Conservation (phyloP, 2,888 invertebrate species). For the Cephus pygmeus region DNA sequence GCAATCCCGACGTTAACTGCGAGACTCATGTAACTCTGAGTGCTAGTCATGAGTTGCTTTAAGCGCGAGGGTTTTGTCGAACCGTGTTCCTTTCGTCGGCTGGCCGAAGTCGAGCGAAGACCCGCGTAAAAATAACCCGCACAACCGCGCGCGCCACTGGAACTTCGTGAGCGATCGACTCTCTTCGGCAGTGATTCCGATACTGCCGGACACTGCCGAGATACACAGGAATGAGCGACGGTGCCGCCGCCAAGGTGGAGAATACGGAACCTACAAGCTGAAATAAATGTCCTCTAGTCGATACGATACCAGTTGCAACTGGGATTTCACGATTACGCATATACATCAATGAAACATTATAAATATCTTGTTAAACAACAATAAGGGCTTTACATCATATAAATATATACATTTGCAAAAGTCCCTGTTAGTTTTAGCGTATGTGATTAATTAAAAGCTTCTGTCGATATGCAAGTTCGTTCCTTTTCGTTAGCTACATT, state of each 20-base stretch:
- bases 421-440: no score
- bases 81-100: slow-evolving; percentile 1
- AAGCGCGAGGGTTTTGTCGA: neutral
- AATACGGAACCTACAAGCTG: neutral
- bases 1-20: neutral
- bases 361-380: no score
- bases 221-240: neutral
- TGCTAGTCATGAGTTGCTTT: neutral
- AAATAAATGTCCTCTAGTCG: neutral
- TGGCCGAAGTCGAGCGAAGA: slow-evolving; percentile 10
- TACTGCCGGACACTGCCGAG: neutral
- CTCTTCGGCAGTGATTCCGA: neutral
- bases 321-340: no score
- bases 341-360: no score
- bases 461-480: no score
- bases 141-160: slow-evolving; percentile 13
- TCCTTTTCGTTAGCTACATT: neutral
- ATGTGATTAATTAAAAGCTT: no score
- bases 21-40: neutral
- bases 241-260: neutral
- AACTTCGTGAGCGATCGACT: slow-evolving; percentile 4
- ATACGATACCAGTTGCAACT: neutral
- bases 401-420: no score
- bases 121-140: slow-evolving; percentile 22
- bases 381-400: no score